Evolutionary conservation across 2,888 invertebrate genomes (phyloP).

Genomic region (Agapostemon virescens): DNA sequence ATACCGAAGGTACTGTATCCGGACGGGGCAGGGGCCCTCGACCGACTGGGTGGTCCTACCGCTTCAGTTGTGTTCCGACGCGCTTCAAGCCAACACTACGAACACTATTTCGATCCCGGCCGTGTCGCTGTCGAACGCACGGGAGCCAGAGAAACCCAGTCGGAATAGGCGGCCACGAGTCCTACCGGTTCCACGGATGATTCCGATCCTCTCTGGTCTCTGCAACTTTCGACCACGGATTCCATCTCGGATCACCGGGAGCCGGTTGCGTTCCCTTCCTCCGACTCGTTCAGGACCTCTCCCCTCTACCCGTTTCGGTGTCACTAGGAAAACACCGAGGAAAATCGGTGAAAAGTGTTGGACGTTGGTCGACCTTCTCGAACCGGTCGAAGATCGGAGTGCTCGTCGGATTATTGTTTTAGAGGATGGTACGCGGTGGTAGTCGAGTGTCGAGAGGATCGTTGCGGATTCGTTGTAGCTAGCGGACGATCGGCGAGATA

Average conservation of each 20-base stretch:
- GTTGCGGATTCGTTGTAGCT: no score
- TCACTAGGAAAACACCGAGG: neutral
- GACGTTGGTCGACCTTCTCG: no score
- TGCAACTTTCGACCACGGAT: slow-evolving; percentile 6
- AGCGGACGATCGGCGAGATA: slow-evolving; percentile 37
- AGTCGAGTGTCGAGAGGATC: neutral
- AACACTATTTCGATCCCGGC: slow-evolving; percentile 70
- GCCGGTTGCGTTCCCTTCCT: neutral
- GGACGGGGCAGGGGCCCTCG: slow-evolving; percentile 74
- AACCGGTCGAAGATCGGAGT: neutral
- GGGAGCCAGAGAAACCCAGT: slow-evolving; percentile 20
- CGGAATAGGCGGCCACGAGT: slow-evolving; percentile 27
- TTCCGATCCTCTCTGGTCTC: slow-evolving; percentile 2
- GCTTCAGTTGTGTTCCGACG: slow-evolving; percentile 80
- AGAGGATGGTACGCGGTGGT: neutral
- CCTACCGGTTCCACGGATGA: slow-evolving; percentile 37
- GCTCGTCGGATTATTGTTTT: neutral
- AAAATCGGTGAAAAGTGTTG: neutral
- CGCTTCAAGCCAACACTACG: slow-evolving; percentile 79
- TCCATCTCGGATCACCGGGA: neutral
- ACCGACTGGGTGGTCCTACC: slow-evolving; percentile 81
- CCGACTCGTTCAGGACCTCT: neutral
- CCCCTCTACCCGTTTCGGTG: neutral
- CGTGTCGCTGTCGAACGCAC: slow-evolving; percentile 54
- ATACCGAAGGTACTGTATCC: slow-evolving; percentile 78